These are phyloP conservation scores for Enteromius radiatus DNA, from an alignment of 2,797 vertebrate species.

Conservation along the genomic window DNA sequence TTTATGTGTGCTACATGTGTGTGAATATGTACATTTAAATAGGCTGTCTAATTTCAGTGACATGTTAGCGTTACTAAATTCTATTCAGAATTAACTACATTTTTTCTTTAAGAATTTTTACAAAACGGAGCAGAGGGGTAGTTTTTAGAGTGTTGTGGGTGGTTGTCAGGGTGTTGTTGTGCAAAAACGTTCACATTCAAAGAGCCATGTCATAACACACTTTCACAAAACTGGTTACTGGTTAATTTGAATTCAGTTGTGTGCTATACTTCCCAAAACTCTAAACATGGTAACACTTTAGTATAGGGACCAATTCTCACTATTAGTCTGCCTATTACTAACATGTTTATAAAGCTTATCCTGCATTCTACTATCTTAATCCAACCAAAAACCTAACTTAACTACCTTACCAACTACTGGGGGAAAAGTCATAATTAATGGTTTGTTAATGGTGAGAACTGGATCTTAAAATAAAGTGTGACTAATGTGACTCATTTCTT, in stretches of 20 bases:
- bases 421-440: background rate
- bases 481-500: background rate
- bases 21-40: background rate
- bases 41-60: background rate
- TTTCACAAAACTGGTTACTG: too few relatives aligned
- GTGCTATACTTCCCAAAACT: too few relatives aligned
- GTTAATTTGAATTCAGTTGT: too few relatives aligned
- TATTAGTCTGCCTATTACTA: too few relatives aligned
- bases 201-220: too few relatives aligned
- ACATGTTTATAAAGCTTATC: too few relatives aligned
- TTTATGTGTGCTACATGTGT: slow-evolving; percentile 1
- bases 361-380: too few relatives aligned
- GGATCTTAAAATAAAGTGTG: background rate
- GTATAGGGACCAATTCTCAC: too few relatives aligned
- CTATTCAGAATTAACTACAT: background rate
- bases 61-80: background rate
- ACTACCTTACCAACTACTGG: background rate
- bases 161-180: background rate
- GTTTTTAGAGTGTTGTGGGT: background rate
- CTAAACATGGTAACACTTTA: too few relatives aligned
- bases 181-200: too few relatives aligned
- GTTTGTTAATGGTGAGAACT: background rate
- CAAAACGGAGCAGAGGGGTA: background rate
- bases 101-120: background rate
- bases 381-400: too few relatives aligned